Evolutionary conservation across 2,888 invertebrate species (phyloP), one percentile per base, ranked within the genome.

Genomic region (Harpalus rufipes): DNA sequence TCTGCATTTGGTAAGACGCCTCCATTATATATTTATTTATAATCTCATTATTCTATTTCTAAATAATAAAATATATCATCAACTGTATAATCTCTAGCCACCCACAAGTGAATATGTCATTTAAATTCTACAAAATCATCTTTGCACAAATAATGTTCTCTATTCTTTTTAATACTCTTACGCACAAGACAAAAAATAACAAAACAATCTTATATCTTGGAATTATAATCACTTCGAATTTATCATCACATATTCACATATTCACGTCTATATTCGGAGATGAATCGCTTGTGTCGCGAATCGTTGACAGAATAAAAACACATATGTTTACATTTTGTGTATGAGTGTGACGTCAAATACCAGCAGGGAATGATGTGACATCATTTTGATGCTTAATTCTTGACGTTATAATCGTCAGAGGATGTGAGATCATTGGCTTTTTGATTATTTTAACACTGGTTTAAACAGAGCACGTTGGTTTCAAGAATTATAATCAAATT

Each of bases 231-330:
- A 51, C 44, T 51, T 51, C 4, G 44, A 51, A 51, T 51, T 51
- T 8, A 51, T 51, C 44, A 51, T 51, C 44, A 51, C 44, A 51
- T 32, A 32, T 51, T 51, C 44, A 51, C 8, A 68, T 68, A 74
- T 74, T 74, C 72, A 74, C 72, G 16, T 74, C 72, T 74, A 74
- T 74, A 74, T 74, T 74, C 18, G 44, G 72, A 74, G 41, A 41
- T 74, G 72, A 74, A 74, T 74, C 72, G 51, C 18, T 65, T 16
- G 10, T 4, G 16, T 44, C 16, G 72, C 72, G 16, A 72, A 72
- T 72, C 18, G 72, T 74, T 74, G 72, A 74, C 72, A 74, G 44
- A 74, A 74, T 74, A 41, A 74, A 74, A 74, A 12, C 44, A 12
- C 44, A 51, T 51, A 12, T 51, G 44, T 51, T 51, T 51, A 51